These are phyloP conservation scores for Microtus richardsoni DNA, from an alignment of 2,113 vertebrate species.

Conservation along the genomic window DNA sequence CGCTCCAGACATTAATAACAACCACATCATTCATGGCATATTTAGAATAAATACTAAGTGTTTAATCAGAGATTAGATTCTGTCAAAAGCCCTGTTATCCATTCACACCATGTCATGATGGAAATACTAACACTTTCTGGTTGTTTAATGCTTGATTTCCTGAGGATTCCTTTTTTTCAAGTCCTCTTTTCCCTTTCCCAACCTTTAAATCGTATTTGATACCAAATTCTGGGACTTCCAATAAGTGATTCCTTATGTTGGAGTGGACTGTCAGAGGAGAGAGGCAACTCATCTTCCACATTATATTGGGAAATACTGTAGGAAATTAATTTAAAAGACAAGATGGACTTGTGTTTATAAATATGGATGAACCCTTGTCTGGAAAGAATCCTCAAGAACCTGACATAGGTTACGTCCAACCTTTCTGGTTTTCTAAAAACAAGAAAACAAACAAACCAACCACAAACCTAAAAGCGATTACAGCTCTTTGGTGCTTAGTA, in stretches of 20 bases:
- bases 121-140: neutral
- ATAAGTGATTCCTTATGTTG: neutral
- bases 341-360: neutral
- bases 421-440: neutral
- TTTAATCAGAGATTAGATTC: neutral
- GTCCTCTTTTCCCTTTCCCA: neutral
- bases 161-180: neutral
- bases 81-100: neutral
- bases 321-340: neutral
- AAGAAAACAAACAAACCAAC: neutral
- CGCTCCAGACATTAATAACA: neutral
- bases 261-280: neutral
- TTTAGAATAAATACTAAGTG: too few relatives aligned
- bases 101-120: neutral
- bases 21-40: neutral
- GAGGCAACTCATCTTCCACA: neutral
- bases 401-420: too few relatives aligned
- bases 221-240: neutral
- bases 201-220: neutral
- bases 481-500: too few relatives aligned
- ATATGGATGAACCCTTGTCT: rapidly evolving
- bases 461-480: neutral
- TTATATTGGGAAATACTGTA: rapidly evolving
- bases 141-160: neutral
- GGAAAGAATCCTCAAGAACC: rapidly evolving